phyloP scores from a whole-genome alignment of 2,113 vertebrate species.

The Perca schrenkii region DNA sequence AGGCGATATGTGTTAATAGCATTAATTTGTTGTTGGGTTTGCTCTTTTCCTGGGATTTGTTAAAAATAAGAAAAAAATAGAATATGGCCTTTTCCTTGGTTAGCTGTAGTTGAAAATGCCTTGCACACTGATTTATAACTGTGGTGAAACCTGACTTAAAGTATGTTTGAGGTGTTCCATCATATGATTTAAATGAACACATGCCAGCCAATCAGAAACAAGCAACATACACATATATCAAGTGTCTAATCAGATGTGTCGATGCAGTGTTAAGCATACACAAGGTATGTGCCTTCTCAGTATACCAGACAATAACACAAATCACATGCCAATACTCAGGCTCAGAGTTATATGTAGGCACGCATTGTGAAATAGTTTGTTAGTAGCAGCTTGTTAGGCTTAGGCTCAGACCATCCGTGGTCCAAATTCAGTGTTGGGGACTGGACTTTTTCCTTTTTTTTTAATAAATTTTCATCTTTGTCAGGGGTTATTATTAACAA shows the following conservation, averaged over 20 bases:
- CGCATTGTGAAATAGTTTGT: conserved; percentile 33
- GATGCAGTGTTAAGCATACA: conserved; percentile 15
- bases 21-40: background rate
- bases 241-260: conserved; percentile 12
- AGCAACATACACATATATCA: background rate
- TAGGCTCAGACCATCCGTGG: conserved; percentile 11
- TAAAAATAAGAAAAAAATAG: background rate
- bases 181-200: background rate
- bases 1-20: background rate
- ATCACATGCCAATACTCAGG: conserved; percentile 57
- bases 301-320: conserved; percentile 33
- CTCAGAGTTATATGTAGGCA: conserved; percentile 28
- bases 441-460: conserved; percentile 20
- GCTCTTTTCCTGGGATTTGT: background rate
- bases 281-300: conserved; percentile 28
- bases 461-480: background rate
- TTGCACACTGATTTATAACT: background rate
- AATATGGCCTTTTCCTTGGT: background rate
- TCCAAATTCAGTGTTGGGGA: conserved; percentile 23
- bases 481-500: conserved; percentile 19
- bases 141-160: background rate
- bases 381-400: conserved; percentile 10
- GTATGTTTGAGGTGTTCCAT: background rate
- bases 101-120: conserved; percentile 7
- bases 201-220: background rate